phyloP scores from a whole-genome alignment of 2,113 vertebrate species.

The western clawed frog (Xenopus tropicalis) region DNA sequence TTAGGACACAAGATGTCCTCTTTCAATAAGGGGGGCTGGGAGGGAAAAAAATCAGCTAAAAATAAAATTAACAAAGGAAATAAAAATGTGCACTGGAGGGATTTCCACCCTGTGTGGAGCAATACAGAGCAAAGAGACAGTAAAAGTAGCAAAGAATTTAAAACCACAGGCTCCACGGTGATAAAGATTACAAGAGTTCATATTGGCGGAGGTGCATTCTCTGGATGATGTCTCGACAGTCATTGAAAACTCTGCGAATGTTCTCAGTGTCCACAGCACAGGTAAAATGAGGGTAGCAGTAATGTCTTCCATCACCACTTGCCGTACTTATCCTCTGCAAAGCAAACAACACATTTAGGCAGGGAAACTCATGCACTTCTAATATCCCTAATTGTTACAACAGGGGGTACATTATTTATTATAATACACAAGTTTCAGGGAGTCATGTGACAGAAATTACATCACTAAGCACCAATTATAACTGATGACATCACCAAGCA shows the following conservation, averaged over 20 bases:
- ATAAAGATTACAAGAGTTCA: constrained; percentile 90
- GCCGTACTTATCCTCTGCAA: constrained; percentile 94
- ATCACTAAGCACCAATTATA: no score
- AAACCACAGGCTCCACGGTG: constrained; percentile 70
- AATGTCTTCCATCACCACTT: constrained; percentile 90
- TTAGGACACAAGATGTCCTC: constrained; percentile 58
- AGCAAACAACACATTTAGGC: background rate
- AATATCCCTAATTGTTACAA: no score
- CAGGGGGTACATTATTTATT: no score
- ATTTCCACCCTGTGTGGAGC: constrained; percentile 67
- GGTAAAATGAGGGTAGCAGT: constrained; percentile 98
- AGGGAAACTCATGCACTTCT: background rate
- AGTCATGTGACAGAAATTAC: no score
- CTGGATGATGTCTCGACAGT: constrained; percentile 98
- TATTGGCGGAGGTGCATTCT: constrained; percentile 98
- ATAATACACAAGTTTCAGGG: no score
- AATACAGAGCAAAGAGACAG: constrained; percentile 55
- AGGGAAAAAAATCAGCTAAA: constrained; percentile 47
- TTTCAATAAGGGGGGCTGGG: background rate
- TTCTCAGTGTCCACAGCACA: constrained; percentile 98
- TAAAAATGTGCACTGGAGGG: constrained; percentile 78
- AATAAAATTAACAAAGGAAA: constrained; percentile 65
- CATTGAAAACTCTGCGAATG: constrained; percentile 96
- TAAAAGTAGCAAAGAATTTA: constrained; percentile 63
- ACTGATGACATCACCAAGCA: no score